Base-by-base conservation (phyloP, 2,797 vertebrate species). In the Oryzias dopingdopingensis region DNA sequence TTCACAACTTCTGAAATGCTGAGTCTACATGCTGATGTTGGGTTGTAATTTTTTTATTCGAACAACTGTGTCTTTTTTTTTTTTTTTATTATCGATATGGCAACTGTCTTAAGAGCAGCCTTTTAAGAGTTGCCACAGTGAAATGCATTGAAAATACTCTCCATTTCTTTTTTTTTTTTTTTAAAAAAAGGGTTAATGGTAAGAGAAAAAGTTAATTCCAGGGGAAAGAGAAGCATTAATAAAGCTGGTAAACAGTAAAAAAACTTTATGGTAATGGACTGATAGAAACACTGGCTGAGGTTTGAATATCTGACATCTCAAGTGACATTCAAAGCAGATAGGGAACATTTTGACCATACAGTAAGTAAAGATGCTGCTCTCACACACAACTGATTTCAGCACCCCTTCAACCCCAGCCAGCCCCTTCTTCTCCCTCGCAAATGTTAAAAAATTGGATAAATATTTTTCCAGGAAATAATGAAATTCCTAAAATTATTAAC, bases 401-500 rank as follows among this genome's bases (percentile, higher is more conserved):
- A 70, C 81, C 58, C 76, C 76, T 70, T 67, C 57, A 32, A 50
- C 70, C 66, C 56, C 48, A 49, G 51, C 48, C 80, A 67, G 81
- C 66, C 80, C 42, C 16, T 47, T 65, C 14, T 37, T 12, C 75
- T 65, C 43, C 59, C 57, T 49, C 71, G 56, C 68, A 62, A 72
- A 69, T 76, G 67, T 83, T 67, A 62, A 85, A 85, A 85, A 83
- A 76, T 83, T 79, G 79, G 70, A 79, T 73, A 91, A 89, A 92
- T 91, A 90, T 92, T 92, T 92, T 90, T 74, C 59, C 65, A 87
- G 88, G 86, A 91, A 90, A 90, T 87, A 89, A 91, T 88, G 74
- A 92, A 88, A 92, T 93, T 91, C 88, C 86, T 89, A 79, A 91
- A 90, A 91, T 91, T 77, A 86, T 90, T 88, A 87, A 67, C 80